These are phyloP conservation scores for Phortica okadai DNA, from an alignment of 2,888 invertebrate genomes.

Conservation along the genomic window DNA sequence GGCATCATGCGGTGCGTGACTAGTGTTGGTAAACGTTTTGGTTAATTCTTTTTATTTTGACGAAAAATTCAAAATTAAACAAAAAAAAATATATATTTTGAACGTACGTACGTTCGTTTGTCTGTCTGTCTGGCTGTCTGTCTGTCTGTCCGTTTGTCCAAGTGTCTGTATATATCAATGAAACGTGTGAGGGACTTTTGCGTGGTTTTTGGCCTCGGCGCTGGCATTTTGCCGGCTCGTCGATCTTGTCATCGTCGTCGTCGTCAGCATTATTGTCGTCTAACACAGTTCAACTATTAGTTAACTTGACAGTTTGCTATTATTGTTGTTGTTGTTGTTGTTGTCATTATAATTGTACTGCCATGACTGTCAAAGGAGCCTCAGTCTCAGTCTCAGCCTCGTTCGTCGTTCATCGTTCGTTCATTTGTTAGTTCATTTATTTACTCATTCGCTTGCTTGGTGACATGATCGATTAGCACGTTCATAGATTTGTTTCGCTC, in stretches of 20 bases:
- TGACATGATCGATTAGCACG: constrained; percentile 34
- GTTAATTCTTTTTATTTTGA: no score
- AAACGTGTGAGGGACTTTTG: constrained; percentile 44
- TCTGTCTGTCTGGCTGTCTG: neutral
- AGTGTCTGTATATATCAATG: constrained; percentile 1
- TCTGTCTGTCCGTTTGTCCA: constrained; percentile 16
- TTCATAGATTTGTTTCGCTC: neutral
- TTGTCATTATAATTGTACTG: neutral
- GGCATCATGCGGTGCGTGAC: neutral
- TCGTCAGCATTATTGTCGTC: neutral
- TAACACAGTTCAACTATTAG: neutral
- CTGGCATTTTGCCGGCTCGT: constrained; percentile 45
- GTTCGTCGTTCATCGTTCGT: neutral
- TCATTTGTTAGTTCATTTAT: neutral
- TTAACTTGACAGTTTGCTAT: no score
- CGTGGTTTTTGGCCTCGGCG: constrained; percentile 30
- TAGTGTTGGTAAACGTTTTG: neutral
- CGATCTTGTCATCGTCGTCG: neutral
- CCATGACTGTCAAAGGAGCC: constrained; percentile 15
- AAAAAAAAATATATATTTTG: no score
- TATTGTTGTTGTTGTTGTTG: neutral
- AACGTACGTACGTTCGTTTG: neutral
- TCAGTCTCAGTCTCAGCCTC: neutral
- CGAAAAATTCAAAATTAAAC: no score
- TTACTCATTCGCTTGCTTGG: neutral